Percentiles rank a stretch among this genome's conserved stretches.
Conservation (phyloP, 92 coral and sea anemone species). For the Porites rus region DNA sequence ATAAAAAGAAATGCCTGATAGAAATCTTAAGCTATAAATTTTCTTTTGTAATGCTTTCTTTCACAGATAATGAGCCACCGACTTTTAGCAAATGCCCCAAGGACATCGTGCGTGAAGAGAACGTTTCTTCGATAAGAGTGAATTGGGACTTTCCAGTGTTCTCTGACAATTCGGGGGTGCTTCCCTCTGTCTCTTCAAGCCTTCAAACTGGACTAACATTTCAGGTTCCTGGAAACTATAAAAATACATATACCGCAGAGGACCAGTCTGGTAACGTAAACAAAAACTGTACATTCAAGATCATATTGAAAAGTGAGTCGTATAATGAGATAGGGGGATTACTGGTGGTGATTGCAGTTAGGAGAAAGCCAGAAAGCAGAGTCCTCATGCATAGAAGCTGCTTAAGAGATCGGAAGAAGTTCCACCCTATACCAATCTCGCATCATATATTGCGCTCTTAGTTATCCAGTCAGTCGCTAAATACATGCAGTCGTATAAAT, state of each 20-base stretch:
- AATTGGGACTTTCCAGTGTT: conserved; percentile 72
- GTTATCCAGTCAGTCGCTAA: too few relatives aligned
- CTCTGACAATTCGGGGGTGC: conserved; percentile 77
- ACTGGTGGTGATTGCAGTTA: not conserved
- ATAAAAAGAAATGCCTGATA: too few relatives aligned
- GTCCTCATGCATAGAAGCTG: too few relatives aligned
- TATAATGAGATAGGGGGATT: not conserved
- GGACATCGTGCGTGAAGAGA: conserved; percentile 42
- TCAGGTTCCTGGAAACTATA: conserved; percentile 45
- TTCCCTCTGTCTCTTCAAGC: conserved; percentile 42
- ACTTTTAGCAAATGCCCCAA: conserved; percentile 67
- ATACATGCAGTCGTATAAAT: too few relatives aligned
- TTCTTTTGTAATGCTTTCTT: too few relatives aligned
- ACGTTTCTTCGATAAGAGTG: conserved; percentile 10
- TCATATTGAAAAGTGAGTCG: conserved; percentile 59
- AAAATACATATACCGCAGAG: not conserved
- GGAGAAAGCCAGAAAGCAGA: too few relatives aligned
- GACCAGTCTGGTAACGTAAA: not conserved
- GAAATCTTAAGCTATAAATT: too few relatives aligned
- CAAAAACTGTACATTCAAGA: conserved; percentile 57
- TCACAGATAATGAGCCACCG: conserved; percentile 80
- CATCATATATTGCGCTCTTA: too few relatives aligned
- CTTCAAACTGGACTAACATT: conserved; percentile 48
- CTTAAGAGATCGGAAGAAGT: too few relatives aligned
- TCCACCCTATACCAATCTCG: too few relatives aligned